A percentile compares a stretch with the other conserved stretches of the same genome.
Conservation (phyloP, 2,113 vertebrate genomes). For the Tinamus guttatus region DNA sequence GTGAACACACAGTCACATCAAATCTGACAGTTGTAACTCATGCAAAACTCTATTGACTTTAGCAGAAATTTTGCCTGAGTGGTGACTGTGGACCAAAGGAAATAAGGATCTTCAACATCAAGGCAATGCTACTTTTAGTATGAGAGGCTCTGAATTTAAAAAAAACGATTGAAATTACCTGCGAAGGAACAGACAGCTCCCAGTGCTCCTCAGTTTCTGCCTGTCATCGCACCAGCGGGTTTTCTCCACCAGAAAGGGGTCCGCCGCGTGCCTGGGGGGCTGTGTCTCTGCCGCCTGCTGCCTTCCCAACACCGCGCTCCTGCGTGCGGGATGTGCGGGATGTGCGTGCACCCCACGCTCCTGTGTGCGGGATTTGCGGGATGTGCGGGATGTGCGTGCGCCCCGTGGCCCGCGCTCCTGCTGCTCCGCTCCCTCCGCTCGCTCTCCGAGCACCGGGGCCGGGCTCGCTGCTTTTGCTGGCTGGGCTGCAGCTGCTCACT, state of each 20-base stretch:
- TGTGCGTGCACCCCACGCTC: neutral
- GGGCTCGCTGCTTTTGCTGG: too few relatives aligned
- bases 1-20: neutral
- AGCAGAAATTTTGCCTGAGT: neutral
- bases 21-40: neutral
- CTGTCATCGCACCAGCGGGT: constrained; percentile 51
- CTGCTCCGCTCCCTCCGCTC: neutral
- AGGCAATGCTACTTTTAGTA: neutral
- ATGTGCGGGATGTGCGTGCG: neutral
- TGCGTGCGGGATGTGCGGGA: neutral
- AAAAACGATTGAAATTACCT: constrained; percentile 35
- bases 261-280: rapidly evolving
- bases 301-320: too few relatives aligned
- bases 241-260: neutral
- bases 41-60: neutral
- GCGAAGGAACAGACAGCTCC: neutral
- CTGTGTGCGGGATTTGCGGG: neutral
- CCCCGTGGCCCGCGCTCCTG: neutral
- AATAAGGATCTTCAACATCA: neutral
- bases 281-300: neutral
- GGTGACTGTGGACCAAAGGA: neutral
- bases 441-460: too few relatives aligned
- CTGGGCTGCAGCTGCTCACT: too few relatives aligned
- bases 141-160: rapidly evolving
- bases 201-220: constrained; percentile 42